Conservation (phyloP, 2,888 invertebrate genomes). For the Neocrepidodera transversa region DNA sequence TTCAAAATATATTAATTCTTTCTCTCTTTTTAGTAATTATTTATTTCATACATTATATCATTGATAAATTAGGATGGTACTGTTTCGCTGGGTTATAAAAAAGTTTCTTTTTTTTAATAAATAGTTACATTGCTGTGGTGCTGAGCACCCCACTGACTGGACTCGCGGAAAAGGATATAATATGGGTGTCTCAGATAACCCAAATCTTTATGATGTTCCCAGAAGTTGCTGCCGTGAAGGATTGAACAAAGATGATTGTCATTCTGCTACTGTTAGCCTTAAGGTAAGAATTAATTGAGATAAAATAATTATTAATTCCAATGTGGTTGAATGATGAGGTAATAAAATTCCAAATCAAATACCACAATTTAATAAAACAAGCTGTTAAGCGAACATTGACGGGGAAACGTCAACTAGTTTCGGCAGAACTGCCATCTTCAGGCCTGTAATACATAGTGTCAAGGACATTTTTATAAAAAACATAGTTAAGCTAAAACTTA, state of each 20-base stretch:
- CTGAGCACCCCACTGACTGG: slow-evolving; percentile 76
- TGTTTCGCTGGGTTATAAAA: background rate
- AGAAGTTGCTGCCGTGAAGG: slow-evolving; percentile 66
- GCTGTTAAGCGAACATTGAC: too few relatives aligned
- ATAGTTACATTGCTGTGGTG: slow-evolving; percentile 82
- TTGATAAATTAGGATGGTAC: background rate
- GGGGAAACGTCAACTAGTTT: too few relatives aligned
- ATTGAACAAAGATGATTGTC: slow-evolving; percentile 62
- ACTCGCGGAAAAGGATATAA: slow-evolving; percentile 67
- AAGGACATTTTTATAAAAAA: too few relatives aligned
- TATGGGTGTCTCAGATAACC: slow-evolving; percentile 63
- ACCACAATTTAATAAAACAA: too few relatives aligned
- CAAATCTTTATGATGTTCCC: slow-evolving; percentile 66
- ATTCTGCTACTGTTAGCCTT: slow-evolving; percentile 56
- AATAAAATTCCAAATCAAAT: too few relatives aligned
- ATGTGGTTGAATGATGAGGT: too few relatives aligned
- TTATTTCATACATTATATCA: too few relatives aligned
- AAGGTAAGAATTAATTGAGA: slow-evolving; percentile 31
- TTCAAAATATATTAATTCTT: too few relatives aligned
- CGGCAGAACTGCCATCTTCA: too few relatives aligned
- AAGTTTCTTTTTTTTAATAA: slow-evolving; percentile 33
- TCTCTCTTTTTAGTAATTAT: too few relatives aligned
- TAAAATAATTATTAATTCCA: background rate
- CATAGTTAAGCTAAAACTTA: too few relatives aligned
- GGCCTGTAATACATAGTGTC: too few relatives aligned